Conservation (phyloP, 2,888 invertebrate species). For the Diaphora mendica region DNA sequence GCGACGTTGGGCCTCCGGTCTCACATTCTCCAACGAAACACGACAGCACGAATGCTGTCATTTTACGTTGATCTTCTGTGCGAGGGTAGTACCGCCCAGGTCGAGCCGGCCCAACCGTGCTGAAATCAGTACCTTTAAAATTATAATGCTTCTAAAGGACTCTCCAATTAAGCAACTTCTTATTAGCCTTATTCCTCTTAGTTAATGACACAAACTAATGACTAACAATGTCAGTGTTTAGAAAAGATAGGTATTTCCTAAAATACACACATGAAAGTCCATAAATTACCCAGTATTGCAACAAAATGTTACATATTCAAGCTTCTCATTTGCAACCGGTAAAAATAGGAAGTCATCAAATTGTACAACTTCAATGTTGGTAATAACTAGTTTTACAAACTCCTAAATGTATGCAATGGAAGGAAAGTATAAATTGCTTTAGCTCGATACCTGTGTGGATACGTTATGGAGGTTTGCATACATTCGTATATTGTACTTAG, state of each 20-base stretch:
- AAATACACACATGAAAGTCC: background rate
- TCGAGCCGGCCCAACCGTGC: too few relatives aligned
- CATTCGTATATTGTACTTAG: background rate
- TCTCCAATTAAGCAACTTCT: background rate
- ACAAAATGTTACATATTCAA: background rate
- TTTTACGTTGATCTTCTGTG: too few relatives aligned
- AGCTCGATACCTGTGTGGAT: background rate
- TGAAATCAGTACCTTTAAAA: too few relatives aligned
- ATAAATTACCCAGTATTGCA: background rate
- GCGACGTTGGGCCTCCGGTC: too few relatives aligned
- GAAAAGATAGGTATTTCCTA: background rate
- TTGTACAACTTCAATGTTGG: constrained; percentile 5
- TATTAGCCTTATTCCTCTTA: background rate
- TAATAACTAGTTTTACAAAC: constrained; percentile 1
- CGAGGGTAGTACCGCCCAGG: too few relatives aligned
- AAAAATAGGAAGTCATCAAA: constrained; percentile 9
- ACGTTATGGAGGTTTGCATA: background rate
- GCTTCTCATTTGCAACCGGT: background rate
- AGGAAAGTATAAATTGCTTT: constrained; percentile 8
- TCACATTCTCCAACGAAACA: too few relatives aligned
- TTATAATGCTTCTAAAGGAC: background rate
- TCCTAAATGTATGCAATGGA: constrained; percentile 1
- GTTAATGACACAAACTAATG: background rate
- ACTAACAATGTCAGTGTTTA: background rate
- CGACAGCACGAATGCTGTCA: too few relatives aligned